These are phyloP conservation scores for Theocolax elegans DNA, from an alignment of 1,140 invertebrate species.

Conservation along the genomic window DNA sequence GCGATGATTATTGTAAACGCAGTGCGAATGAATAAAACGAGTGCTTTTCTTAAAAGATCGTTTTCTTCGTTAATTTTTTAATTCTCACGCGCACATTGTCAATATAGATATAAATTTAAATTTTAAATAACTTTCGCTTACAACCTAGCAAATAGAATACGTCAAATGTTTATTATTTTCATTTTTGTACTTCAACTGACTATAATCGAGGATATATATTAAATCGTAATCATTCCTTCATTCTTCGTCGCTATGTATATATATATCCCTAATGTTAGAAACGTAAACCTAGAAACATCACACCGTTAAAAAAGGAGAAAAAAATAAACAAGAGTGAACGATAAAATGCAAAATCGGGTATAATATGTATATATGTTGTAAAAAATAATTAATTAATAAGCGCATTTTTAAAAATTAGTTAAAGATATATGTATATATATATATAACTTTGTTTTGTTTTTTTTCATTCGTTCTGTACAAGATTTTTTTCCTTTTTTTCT, in stretches of 20 bases:
- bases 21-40: conserved; percentile 54
- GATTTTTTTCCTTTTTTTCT: too few species aligned
- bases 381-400: conserved; percentile 28
- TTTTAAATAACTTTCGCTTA: conserved; percentile 55
- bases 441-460: conserved; percentile 25
- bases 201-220: conserved; percentile 65
- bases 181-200: conserved; percentile 70
- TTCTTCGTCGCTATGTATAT: conserved; percentile 36
- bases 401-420: conserved; percentile 33
- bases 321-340: too few species aligned
- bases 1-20: too few species aligned
- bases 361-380: too few species aligned
- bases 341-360: conserved; percentile 36
- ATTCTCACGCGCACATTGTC: conserved; percentile 19
- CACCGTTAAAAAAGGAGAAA: conserved; percentile 38
- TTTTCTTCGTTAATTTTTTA: conserved; percentile 4
- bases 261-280: too few species aligned
- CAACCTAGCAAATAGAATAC: conserved; percentile 62
- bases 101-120: conserved; percentile 41
- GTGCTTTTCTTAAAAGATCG: conserved; percentile 50
- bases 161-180: too few species aligned
- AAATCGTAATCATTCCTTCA: conserved; percentile 53
- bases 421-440: too few species aligned
- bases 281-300: conserved; percentile 42
- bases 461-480: too few species aligned